phyloP scores from a whole-genome alignment of 2,888 invertebrate genomes.

The Apodemia mormo region DNA sequence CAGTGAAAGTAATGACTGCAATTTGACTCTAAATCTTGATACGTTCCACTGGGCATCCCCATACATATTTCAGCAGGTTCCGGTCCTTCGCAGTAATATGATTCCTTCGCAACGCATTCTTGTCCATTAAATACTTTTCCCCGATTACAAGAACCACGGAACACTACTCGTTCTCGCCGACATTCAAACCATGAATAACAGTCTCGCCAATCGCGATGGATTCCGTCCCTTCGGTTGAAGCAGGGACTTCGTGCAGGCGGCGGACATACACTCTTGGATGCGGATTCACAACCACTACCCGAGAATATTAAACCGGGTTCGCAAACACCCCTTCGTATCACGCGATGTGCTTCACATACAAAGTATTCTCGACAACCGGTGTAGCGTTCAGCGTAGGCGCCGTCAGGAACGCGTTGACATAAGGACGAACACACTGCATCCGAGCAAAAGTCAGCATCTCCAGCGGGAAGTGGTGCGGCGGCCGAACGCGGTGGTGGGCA shows the following conservation, averaged over 20 bases:
- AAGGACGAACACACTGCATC: slow-evolving; percentile 73
- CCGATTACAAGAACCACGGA: slow-evolving; percentile 69
- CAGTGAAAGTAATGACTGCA: slow-evolving; percentile 80
- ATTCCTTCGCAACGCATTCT: slow-evolving; percentile 60
- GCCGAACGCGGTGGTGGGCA: slow-evolving; percentile 69
- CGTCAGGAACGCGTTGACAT: slow-evolving; percentile 76
- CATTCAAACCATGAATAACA: slow-evolving; percentile 78
- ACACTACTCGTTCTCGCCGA: slow-evolving; percentile 63
- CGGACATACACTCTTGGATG: slow-evolving; percentile 66
- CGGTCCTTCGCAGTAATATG: slow-evolving; percentile 74
- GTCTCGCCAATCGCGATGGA: slow-evolving; percentile 70
- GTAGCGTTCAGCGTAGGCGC: slow-evolving; percentile 79
- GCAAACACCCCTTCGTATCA: slow-evolving; percentile 79
- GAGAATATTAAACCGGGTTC: slow-evolving; percentile 77
- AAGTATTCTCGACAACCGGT: slow-evolving; percentile 82
- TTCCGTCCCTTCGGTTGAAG: slow-evolving; percentile 68
- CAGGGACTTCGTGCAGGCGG: slow-evolving; percentile 69
- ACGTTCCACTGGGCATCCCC: slow-evolving; percentile 77
- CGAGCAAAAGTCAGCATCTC: slow-evolving; percentile 76
- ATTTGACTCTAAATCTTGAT: slow-evolving; percentile 75
- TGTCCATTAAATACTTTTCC: slow-evolving; percentile 77
- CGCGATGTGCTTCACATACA: slow-evolving; percentile 78
- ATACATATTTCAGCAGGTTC: slow-evolving; percentile 64
- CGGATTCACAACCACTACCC: slow-evolving; percentile 75
- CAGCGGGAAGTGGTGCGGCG: slow-evolving; percentile 70